phyloP scores from a whole-genome alignment of 2,113 vertebrate genomes.

The Polyodon spathula region DNA sequence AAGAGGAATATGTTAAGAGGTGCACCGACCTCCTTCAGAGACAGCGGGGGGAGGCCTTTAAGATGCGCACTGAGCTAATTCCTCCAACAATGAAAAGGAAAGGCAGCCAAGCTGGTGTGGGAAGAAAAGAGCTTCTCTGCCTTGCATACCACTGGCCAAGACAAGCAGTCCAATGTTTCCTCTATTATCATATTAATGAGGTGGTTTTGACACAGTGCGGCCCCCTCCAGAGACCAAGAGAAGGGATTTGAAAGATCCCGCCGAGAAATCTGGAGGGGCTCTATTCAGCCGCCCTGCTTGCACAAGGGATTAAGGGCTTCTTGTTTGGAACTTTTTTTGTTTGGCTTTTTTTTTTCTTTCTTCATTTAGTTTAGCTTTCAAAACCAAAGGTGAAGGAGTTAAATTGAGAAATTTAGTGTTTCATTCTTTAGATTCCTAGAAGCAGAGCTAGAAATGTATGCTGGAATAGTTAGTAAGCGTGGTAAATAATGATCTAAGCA shows the following conservation, averaged over 20 bases:
- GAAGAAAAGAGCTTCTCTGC: background rate
- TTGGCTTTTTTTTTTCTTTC: no score
- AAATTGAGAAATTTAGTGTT: constrained; percentile 4
- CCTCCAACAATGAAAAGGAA: background rate
- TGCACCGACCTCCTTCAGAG: background rate
- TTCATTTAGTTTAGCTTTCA: constrained; percentile 5
- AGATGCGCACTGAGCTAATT: background rate
- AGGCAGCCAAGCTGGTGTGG: background rate
- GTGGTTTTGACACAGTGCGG: constrained; percentile 10
- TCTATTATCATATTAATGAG: constrained; percentile 16
- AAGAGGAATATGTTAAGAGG: background rate
- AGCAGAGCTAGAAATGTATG: no score
- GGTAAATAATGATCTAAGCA: no score
- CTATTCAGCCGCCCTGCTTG: constrained; percentile 42
- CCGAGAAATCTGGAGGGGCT: constrained; percentile 18
- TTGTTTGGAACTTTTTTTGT: constrained; percentile 35
- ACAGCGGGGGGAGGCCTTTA: background rate
- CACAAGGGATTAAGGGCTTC: constrained; percentile 48
- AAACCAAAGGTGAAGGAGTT: constrained; percentile 7
- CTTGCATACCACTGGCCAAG: background rate
- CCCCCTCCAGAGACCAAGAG: constrained; percentile 23
- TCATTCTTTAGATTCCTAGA: no score
- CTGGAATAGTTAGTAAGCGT: no score
- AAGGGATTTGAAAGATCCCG: constrained; percentile 40
- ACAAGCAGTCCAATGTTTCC: constrained; percentile 2